Evolutionary conservation across 2,113 vertebrate species (phyloP), one percentile per base, ranked within the genome.

Genomic region (Cyprinus carpio): DNA sequence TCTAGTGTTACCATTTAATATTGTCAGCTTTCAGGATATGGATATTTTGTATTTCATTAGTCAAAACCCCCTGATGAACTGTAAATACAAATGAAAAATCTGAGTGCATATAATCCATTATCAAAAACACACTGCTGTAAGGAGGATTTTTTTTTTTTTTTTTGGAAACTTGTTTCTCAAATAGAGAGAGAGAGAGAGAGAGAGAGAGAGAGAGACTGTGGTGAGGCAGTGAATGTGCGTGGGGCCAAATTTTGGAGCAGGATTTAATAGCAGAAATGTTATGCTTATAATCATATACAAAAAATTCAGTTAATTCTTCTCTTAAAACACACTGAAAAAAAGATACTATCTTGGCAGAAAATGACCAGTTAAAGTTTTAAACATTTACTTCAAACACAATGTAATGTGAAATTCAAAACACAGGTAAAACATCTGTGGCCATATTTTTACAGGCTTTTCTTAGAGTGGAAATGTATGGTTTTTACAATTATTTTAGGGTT

Each of bases 1-100:
- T 64, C 77, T 40, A 62, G 56, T 62, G 34, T 43, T n/a, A 58
- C 51, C 54, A 25, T 40, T 80, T 65, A 65, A 64, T 80, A 64
- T 20, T 5, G n/a, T 29, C 78, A 80, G n/a, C 40, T 25, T 20
- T 80, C 7, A 62, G 13, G 23, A 40, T 79, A 62, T 25, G 54
- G 20, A 60, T 60, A 60, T 27, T 65, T 65, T 60, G 31, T 60
- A 9, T 79, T 78, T 34, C 20, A 49, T 75, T 46, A 49, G 23
- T 25, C 23, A 15, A 49, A 46, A 0, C 6, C 18, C 51, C 18
- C 29, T 31, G 29, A 56, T 23, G 51, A 34, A 23, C 29, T 56
- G 6, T 23, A 58, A 18, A n/a, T 77, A 54, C 4, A 31, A 23
- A 56, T 75, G 6, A 75, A 74, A 46, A 74, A 40, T 46, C 71